Evolutionary conservation across 2,797 vertebrate species (phyloP), one percentile per base, ranked within the genome.

Genomic region (Chaunax sp.): DNA sequence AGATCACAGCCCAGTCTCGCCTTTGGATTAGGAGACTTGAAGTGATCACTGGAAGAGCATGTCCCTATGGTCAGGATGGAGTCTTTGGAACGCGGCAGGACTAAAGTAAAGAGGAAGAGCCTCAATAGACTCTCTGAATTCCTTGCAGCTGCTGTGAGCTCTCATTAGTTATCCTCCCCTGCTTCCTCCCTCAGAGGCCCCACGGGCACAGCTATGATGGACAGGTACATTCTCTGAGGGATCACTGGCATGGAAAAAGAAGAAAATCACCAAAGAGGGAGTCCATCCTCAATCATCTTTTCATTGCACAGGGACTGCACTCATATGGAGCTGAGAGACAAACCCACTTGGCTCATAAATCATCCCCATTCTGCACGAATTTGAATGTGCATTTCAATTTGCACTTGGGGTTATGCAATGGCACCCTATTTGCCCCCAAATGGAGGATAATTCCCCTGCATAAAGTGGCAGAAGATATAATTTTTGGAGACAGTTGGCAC

Each of bases 211-310:
- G 38, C 50, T 44, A 0, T 91, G 90, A 91, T 79, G 66, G 88
- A 89, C 88, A 90, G 86, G 80, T 85, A 84, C 77, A 75, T 83
- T 82, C 79, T 86, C 83, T 16, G 59, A 84, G 84, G 85, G 87
- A 80, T 88, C 80, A 74, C 62, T 69, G 70, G 78, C 77, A 75
- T 66, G 73, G 67, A 82, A 82, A 81, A 78, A 55, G 64, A 49
- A 64, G 51, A 77, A 70, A 57, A 59, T 61, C 59, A 53, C 67
- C 52, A 64, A 77, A 73, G 69, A 57, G 25, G 51, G 60, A 78
- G 47, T 57, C 38, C 23, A 16, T 72, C 70, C 65, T 78, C 64
- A 41, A 65, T 82, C 62, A 51, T 70, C 69, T 76, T 77, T 60
- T 60, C 55, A 71, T 66, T 41, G 55, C 54, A 12, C 5, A 44